Percentiles rank a stretch among this genome's conserved stretches.
These are phyloP conservation scores for Acleris emargana DNA, from an alignment of 2,888 invertebrate genomes.

Conservation along the genomic window DNA sequence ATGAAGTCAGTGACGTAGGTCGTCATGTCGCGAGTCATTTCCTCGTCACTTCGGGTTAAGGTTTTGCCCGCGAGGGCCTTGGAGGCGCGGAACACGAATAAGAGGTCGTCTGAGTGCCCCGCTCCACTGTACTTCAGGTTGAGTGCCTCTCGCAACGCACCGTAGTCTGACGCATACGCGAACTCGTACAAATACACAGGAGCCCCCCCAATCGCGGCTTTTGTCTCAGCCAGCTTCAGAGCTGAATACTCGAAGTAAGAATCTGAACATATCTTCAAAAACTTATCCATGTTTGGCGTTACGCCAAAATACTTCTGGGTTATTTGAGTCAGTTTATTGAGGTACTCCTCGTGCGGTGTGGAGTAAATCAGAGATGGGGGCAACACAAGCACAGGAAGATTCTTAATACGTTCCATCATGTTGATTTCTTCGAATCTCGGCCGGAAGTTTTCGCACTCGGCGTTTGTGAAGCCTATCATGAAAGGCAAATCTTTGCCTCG, in stretches of 20 bases:
- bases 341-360: constrained; percentile 42
- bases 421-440: constrained; percentile 56
- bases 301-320: constrained; percentile 56
- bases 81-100: constrained; percentile 76
- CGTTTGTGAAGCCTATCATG: constrained; percentile 64
- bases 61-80: constrained; percentile 45
- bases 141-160: constrained; percentile 67
- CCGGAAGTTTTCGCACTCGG: constrained; percentile 68
- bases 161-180: constrained; percentile 74
- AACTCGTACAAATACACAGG: constrained; percentile 82
- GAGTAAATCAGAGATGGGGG: constrained; percentile 53
- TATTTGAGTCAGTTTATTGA: constrained; percentile 48
- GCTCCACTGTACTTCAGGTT: constrained; percentile 73
- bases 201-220: constrained; percentile 53
- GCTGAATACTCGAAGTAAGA: constrained; percentile 64
- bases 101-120: constrained; percentile 84
- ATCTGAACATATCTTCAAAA: constrained; percentile 58
- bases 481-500: constrained; percentile 63
- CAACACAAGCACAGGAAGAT: constrained; percentile 51
- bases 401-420: constrained; percentile 49
- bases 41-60: constrained; percentile 42
- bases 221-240: constrained; percentile 53
- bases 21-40: constrained; percentile 53
- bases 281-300: constrained; percentile 53
- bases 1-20: constrained; percentile 60